phyloP scores from a whole-genome alignment of 2,888 invertebrate species.

The Euclidia mi region DNA sequence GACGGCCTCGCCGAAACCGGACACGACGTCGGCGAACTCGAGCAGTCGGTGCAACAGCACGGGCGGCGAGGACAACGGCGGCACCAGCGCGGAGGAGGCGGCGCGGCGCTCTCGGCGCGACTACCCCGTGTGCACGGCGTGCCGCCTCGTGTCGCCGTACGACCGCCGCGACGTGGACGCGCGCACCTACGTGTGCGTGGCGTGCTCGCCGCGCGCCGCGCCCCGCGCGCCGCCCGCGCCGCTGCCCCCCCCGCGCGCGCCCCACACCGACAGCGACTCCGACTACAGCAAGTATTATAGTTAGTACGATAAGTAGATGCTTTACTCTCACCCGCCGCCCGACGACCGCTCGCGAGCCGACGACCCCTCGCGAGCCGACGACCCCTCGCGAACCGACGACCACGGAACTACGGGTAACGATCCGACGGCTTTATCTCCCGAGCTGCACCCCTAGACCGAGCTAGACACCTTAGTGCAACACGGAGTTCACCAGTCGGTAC shows the following conservation, averaged over 20 bases:
- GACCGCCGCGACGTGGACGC: conserved; percentile 58
- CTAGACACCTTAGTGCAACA: conserved; percentile 27
- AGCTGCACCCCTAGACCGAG: conserved; percentile 44
- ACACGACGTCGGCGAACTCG: conserved; percentile 60
- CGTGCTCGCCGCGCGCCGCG: conserved; percentile 55
- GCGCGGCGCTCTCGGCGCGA: conserved; percentile 63
- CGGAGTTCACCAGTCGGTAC: conserved; percentile 45
- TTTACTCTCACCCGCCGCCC: conserved; percentile 70
- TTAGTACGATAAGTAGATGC: conserved; percentile 86
- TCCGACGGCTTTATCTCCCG: conserved; percentile 47
- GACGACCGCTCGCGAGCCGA: conserved; percentile 21
- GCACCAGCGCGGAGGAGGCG: conserved; percentile 66
- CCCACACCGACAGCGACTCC: conserved; percentile 79
- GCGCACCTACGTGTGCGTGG: conserved; percentile 63
- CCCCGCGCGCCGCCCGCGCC: conserved; percentile 47
- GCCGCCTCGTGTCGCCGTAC: conserved; percentile 67
- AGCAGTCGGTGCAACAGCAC: conserved; percentile 69
- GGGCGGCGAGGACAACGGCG: conserved; percentile 67
- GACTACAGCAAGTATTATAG: conserved; percentile 90
- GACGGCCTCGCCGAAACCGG: conserved; percentile 30
- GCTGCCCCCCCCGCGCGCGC: conserved; percentile 44
- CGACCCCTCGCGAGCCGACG: conserved; percentile 49
- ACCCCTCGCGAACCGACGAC: conserved; percentile 38
- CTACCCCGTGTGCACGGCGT: conserved; percentile 66
- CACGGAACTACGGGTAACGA: conserved; percentile 43